A percentile compares a stretch with the other conserved stretches of the same genome.
Evolutionary conservation across 2,888 invertebrate species (phyloP).

Genomic region (Ornithoptera priamus): DNA sequence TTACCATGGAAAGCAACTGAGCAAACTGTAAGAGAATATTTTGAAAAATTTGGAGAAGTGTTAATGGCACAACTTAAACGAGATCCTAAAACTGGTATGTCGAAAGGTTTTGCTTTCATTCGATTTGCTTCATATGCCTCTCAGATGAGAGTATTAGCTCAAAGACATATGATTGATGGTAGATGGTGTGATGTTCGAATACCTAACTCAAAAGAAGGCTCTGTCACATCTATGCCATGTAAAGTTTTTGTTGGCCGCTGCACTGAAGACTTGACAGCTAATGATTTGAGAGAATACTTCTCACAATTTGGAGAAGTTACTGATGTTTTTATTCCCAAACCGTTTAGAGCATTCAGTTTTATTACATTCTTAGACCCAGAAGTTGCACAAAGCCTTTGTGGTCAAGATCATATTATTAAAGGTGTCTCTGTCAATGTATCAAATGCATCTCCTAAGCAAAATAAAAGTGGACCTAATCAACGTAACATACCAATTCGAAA

Average conservation of each 20-base stretch:
- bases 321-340: conserved; percentile 93
- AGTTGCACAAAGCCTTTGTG: conserved; percentile 88
- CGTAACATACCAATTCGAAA: conserved; percentile 68
- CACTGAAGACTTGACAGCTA: conserved; percentile 89
- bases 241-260: conserved; percentile 93
- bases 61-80: conserved; percentile 98
- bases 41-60: conserved; percentile 98
- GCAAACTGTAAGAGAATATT: conserved; percentile 96
- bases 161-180: conserved; percentile 98
- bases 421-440: conserved; percentile 94
- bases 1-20: conserved; percentile 99
- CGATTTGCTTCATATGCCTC: conserved; percentile 96
- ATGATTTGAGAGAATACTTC: conserved; percentile 89
- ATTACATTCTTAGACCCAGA: conserved; percentile 92
- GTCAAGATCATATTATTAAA: conserved; percentile 91
- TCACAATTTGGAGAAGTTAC: conserved; percentile 90
- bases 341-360: conserved; percentile 90
- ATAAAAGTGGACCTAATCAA: conserved; percentile 72
- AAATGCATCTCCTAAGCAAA: conserved; percentile 92
- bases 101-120: conserved; percentile 99
- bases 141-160: conserved; percentile 95
- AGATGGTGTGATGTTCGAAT: conserved; percentile 99
- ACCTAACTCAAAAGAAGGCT: conserved; percentile 94
- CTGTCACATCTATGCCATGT: conserved; percentile 86
- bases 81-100: conserved; percentile 94